Base-by-base conservation (phyloP, 2,888 invertebrate species). In the Meteorus colon region DNA sequence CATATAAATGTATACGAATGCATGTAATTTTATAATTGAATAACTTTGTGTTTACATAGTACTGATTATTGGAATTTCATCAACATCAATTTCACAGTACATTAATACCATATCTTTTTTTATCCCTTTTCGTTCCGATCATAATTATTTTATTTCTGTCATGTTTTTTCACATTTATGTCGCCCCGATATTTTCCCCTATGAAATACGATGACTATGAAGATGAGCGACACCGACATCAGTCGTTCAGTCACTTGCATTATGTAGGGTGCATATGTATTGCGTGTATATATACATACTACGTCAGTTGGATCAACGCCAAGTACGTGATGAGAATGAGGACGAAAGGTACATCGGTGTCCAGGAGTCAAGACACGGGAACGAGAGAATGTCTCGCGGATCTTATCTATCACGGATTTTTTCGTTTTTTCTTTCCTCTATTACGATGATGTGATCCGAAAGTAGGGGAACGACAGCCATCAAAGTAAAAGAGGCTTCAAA, bases 261-360 rank as follows among this genome's bases (percentile, higher is more conserved):
- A 4, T n/a, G n/a, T 5, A 5, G n/a, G 2, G 19, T 48, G n/a
- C 4, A n/a, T n/a, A 19, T 55, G 1, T 19, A 19, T 2, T 19
- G n/a, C 1, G n/a, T 24, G n/a, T 24, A 55, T 19, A 8, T 55
- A 55, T 55, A 55, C 5, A 19, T n/a, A 55, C 19, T 31, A 55
- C 24, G 37, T 59, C 37, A 51, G 37, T 79, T 83, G 81, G 83
- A 71, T 78, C 73, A 8, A 51, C 76, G 84, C 82, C 83, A 85
- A 71, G 51, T 81, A 83, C 82, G 82, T 81, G 84, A 82, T 77
- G 59, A 68, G 80, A 85, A 84, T 84, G 78, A 79, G 81, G 81
- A 81, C 80, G 76, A 79, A 62, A 12, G 19, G 59, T 31, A 29
- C 80, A 73, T 78, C 75, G 77, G 72, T 74, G 10, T 55, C 19